A percentile compares a stretch with the other conserved stretches of the same genome.
Evolutionary conservation across 2,113 vertebrate species (phyloP).

Genomic region (Mellivora capensis): DNA sequence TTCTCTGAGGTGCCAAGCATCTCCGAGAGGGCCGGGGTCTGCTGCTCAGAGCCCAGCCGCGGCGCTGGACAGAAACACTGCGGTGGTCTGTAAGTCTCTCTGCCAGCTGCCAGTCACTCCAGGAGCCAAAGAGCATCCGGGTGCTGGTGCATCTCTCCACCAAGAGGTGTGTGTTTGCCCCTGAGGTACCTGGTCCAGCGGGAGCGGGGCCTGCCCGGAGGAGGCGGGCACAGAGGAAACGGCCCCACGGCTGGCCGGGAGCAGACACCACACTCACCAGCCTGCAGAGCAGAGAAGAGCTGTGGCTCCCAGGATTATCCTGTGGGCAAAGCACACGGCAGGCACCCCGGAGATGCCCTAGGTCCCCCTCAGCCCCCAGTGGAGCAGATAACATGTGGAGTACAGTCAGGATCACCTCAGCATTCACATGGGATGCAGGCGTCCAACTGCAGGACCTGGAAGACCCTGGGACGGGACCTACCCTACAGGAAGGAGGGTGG

Average conservation of each 20-base stretch:
- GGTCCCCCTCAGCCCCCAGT: accelerated
- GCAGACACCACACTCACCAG: accelerated
- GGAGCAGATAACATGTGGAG: not conserved
- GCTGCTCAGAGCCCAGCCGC: not conserved
- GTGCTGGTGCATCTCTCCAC: not conserved
- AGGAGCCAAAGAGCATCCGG: not conserved
- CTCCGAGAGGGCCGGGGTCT: conserved; percentile 32
- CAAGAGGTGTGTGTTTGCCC: not conserved
- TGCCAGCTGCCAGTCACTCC: not conserved
- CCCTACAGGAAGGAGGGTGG: not conserved
- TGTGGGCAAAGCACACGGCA: not conserved
- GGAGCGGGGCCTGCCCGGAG: not conserved
- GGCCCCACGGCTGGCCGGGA: accelerated
- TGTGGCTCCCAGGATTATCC: accelerated
- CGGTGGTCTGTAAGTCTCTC: not conserved
- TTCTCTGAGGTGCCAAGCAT: not conserved
- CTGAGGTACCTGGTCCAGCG: no score
- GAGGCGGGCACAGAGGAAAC: not conserved
- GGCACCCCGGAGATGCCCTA: accelerated
- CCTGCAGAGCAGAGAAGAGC: not conserved
- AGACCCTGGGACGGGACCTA: no score
- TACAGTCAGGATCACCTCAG: not conserved
- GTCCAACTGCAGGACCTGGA: not conserved
- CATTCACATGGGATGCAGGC: not conserved
- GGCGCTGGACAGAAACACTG: not conserved